phyloP scores from a whole-genome alignment of 2,888 invertebrate genomes.

The Phalangium opilio region DNA sequence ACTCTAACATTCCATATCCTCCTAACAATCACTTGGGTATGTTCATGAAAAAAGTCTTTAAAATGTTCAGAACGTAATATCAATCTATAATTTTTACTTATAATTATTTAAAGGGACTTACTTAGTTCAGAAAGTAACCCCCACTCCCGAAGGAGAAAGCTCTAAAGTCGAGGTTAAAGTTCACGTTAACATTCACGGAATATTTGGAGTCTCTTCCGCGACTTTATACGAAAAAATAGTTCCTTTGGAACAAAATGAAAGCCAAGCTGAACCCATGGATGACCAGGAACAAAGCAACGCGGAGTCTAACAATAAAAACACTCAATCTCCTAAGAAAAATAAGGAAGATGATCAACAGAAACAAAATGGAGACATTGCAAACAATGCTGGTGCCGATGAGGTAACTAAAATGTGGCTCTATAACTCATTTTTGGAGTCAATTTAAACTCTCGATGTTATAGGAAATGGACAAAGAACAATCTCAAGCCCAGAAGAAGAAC shows the following conservation, averaged over 20 bases:
- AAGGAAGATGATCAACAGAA: not conserved
- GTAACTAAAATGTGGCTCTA: too few relatives aligned
- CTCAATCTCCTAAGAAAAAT: too few relatives aligned
- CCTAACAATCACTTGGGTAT: constrained; percentile 39
- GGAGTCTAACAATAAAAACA: constrained; percentile 9
- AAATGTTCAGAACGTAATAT: not conserved
- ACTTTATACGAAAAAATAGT: constrained; percentile 38
- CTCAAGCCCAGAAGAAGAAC: constrained; percentile 43
- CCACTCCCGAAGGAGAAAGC: constrained; percentile 73
- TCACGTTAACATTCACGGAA: constrained; percentile 81
- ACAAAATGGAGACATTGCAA: not conserved
- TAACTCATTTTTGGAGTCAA: constrained; percentile 7
- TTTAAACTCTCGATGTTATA: constrained; percentile 9
- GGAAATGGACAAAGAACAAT: constrained; percentile 14
- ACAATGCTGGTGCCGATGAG: constrained; percentile 27
- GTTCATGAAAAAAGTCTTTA: not conserved
- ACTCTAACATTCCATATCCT: constrained; percentile 49
- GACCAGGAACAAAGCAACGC: constrained; percentile 28
- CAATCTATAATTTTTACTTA: not conserved
- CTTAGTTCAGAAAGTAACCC: constrained; percentile 43
- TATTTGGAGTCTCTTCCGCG: constrained; percentile 74
- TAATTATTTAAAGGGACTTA: constrained; percentile 30
- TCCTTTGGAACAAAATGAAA: constrained; percentile 2
- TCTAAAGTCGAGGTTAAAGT: constrained; percentile 93
- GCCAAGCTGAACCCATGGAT: constrained; percentile 26